Percentiles rank a stretch among this genome's conserved stretches.
Conservation (phyloP, 2,113 vertebrate genomes). For the Thamnaconus septentrionalis region DNA sequence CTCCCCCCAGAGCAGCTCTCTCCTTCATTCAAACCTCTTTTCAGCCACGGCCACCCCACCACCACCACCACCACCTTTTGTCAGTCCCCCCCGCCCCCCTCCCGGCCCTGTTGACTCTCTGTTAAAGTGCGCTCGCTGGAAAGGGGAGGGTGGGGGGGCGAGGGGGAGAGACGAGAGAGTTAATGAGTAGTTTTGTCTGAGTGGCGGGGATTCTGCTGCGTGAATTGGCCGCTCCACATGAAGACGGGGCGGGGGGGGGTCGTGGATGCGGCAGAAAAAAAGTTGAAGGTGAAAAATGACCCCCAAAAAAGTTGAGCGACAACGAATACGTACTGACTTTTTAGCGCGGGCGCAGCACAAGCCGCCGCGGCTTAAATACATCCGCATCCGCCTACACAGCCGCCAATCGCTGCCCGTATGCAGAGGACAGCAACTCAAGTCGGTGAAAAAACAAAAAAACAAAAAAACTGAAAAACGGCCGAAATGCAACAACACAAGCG, state of each 20-base stretch:
- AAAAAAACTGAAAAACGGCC: too few relatives aligned
- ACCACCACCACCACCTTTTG: slow-evolving; percentile 30
- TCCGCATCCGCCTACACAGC: too few relatives aligned
- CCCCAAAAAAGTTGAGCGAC: slow-evolving; percentile 41
- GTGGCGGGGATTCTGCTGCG: slow-evolving; percentile 37
- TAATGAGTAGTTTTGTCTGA: slow-evolving; percentile 64
- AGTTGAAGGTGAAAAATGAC: slow-evolving; percentile 51
- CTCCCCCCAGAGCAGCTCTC: slow-evolving; percentile 53
- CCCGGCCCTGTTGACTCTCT: slow-evolving; percentile 54
- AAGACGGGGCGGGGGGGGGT: slow-evolving; percentile 18
- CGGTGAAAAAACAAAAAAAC: too few relatives aligned
- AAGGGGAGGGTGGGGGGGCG: slow-evolving; percentile 21
- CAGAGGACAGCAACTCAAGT: too few relatives aligned
- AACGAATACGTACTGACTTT: too few relatives aligned
- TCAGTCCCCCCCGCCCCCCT: slow-evolving; percentile 25
- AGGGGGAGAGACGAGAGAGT: slow-evolving; percentile 39
- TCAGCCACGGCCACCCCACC: slow-evolving; percentile 27
- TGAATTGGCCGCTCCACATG: slow-evolving; percentile 36
- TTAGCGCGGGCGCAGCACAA: too few relatives aligned
- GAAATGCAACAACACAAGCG: too few relatives aligned
- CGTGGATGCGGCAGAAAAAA: slow-evolving; percentile 23
- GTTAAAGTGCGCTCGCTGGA: slow-evolving; percentile 45
- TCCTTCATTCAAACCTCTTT: slow-evolving; percentile 65
- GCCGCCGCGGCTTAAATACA: too few relatives aligned
- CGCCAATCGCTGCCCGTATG: too few relatives aligned